phyloP scores from a whole-genome alignment of 2,888 invertebrate genomes.

The Serripes groenlandicus region DNA sequence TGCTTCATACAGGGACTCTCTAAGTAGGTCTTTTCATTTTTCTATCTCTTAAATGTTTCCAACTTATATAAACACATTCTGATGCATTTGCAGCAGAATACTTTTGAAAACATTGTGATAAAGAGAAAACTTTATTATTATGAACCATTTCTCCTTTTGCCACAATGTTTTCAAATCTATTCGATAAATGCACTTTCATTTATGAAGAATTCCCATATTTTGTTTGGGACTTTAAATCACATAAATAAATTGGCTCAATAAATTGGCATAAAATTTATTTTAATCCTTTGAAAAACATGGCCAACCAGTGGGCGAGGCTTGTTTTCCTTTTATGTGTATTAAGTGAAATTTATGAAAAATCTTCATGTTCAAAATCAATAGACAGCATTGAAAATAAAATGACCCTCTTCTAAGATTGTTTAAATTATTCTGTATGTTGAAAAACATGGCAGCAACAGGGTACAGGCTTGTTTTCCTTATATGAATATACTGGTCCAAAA shows the following conservation, averaged over 20 bases:
- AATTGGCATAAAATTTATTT: too few relatives aligned
- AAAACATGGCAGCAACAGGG: too few relatives aligned
- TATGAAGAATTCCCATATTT: too few relatives aligned
- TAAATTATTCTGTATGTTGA: too few relatives aligned
- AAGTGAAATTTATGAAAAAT: not conserved
- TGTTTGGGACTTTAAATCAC: not conserved
- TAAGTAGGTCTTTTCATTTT: slow-evolving; percentile 4
- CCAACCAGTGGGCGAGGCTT: too few relatives aligned
- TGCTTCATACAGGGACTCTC: slow-evolving; percentile 57
- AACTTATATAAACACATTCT: too few relatives aligned
- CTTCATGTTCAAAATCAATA: not conserved
- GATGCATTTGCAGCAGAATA: not conserved
- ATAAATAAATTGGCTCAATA: not conserved
- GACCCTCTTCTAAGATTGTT: not conserved
- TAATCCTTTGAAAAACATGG: too few relatives aligned
- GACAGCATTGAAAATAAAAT: not conserved
- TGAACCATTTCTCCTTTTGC: not conserved
- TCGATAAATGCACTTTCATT: not conserved
- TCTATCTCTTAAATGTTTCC: too few relatives aligned
- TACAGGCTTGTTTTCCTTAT: too few relatives aligned
- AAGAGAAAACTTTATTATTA: not conserved
- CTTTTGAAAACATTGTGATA: not conserved
- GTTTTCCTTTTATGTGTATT: too few relatives aligned
- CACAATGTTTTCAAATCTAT: not conserved
- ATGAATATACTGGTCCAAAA: too few relatives aligned